Percentiles rank a stretch among this genome's conserved stretches.
These are phyloP conservation scores for Protophormia terraenovae DNA, from an alignment of 2,888 invertebrate genomes.

Conservation along the genomic window DNA sequence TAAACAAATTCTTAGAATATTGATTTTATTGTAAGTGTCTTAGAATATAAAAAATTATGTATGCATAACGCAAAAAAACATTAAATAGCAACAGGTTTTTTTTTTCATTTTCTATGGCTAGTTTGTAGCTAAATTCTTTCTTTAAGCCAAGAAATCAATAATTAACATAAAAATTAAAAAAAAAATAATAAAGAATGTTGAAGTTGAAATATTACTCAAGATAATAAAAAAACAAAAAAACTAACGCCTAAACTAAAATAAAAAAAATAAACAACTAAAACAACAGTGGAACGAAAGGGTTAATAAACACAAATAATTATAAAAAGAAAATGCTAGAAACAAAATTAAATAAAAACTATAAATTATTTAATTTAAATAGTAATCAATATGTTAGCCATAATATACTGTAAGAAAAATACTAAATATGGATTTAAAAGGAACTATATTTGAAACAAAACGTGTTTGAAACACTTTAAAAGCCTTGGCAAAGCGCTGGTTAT, in stretches of 20 bases:
- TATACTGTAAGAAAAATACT: too few relatives aligned
- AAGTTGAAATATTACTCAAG: conserved; percentile 13
- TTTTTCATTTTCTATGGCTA: too few relatives aligned
- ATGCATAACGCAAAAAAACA: conserved; percentile 56
- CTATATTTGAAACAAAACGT: too few relatives aligned
- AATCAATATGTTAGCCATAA: too few relatives aligned
- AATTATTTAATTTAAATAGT: too few relatives aligned
- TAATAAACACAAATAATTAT: too few relatives aligned
- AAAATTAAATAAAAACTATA: too few relatives aligned
- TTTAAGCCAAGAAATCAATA: conserved; percentile 50
- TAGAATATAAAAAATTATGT: conserved; percentile 48
- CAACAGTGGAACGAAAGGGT: too few relatives aligned
- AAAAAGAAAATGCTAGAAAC: too few relatives aligned
- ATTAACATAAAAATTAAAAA: conserved; percentile 34
- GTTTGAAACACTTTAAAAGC: too few relatives aligned
- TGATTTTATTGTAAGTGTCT: background rate
- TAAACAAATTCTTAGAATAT: conserved; percentile 44
- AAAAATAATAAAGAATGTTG: background rate
- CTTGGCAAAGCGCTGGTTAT: too few relatives aligned
- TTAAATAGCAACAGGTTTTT: conserved; percentile 59
- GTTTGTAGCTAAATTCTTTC: background rate
- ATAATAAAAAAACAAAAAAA: background rate
- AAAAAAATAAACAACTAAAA: background rate
- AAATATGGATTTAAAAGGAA: too few relatives aligned
- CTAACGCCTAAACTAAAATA: background rate